These are phyloP conservation scores for Selene dorsalis DNA, from an alignment of 2,797 vertebrate species.

Conservation along the genomic window DNA sequence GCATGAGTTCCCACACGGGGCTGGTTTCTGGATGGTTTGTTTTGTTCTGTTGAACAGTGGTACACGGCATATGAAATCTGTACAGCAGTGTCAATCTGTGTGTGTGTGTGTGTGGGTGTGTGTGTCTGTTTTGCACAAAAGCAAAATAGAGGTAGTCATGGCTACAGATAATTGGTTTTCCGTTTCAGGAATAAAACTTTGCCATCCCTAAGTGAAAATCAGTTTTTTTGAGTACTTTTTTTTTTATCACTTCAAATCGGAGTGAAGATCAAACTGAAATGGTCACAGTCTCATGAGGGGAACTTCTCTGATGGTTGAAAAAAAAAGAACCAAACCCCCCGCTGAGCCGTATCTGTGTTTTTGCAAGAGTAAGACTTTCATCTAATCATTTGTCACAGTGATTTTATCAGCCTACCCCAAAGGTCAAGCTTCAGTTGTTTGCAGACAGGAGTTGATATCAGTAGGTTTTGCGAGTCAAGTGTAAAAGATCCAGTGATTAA, in stretches of 20 bases:
- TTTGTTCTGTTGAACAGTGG: constrained; percentile 10
- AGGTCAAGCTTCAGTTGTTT: constrained; percentile 31
- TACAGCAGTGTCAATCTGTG: too few species aligned
- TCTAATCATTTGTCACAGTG: constrained; percentile 30
- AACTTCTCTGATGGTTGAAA: neutral
- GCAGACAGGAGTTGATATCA: neutral
- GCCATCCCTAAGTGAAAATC: neutral
- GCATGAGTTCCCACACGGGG: constrained; percentile 10
- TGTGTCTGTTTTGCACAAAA: neutral
- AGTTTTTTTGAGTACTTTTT: neutral
- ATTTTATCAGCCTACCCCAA: constrained; percentile 26
- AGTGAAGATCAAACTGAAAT: constrained; percentile 17
- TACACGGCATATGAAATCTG: too few species aligned
- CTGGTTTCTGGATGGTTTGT: constrained; percentile 25
- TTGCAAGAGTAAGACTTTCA: constrained; percentile 17
- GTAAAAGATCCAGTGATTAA: constrained; percentile 10
- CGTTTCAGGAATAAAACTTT: constrained; percentile 11
- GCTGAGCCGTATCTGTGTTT: constrained; percentile 3
- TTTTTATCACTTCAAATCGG: constrained; percentile 2
- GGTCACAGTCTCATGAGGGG: neutral
- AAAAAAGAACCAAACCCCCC: neutral
- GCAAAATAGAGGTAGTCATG: constrained; percentile 1
- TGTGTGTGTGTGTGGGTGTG: neutral
- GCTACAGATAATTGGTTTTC: constrained; percentile 23
- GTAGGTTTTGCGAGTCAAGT: neutral